Evolutionary conservation across 2,888 invertebrate species (phyloP).

Genomic region (Ecliptopera silaceata): DNA sequence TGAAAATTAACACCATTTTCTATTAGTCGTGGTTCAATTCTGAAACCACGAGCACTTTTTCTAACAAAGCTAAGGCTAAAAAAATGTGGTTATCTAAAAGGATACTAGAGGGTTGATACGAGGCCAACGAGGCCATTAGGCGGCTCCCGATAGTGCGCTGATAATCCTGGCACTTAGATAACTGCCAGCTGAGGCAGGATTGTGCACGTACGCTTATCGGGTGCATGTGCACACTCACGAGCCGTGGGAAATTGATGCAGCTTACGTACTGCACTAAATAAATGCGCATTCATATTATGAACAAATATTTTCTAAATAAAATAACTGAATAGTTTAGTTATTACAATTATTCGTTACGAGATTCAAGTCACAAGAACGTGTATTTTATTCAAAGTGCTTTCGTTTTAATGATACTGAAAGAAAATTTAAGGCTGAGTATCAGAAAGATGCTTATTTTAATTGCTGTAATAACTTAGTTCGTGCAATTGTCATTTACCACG

Average conservation of each 20-base stretch:
- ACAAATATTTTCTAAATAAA: no score
- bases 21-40: conserved; percentile 6
- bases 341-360: no score
- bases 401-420: no score
- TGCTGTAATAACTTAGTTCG: background rate
- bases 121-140: conserved; percentile 27
- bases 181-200: conserved; percentile 13
- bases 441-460: background rate
- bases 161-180: conserved; percentile 20
- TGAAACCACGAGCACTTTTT: conserved; percentile 2
- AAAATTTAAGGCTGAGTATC: background rate
- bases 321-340: no score
- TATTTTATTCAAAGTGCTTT: no score
- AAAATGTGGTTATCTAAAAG: background rate
- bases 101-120: conserved; percentile 8
- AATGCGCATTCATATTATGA: no score
- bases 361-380: no score
- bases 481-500: conserved; percentile 3
- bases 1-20: background rate
- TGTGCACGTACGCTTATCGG: conserved; percentile 23
- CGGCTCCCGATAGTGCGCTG: conserved; percentile 15
- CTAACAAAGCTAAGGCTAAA: background rate
- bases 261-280: background rate
- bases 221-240: conserved; percentile 13
- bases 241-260: conserved; percentile 11